Percentiles rank a stretch among this genome's conserved stretches.
Conservation (phyloP, 2,888 invertebrate genomes). For the Ophioninae sp. region DNA sequence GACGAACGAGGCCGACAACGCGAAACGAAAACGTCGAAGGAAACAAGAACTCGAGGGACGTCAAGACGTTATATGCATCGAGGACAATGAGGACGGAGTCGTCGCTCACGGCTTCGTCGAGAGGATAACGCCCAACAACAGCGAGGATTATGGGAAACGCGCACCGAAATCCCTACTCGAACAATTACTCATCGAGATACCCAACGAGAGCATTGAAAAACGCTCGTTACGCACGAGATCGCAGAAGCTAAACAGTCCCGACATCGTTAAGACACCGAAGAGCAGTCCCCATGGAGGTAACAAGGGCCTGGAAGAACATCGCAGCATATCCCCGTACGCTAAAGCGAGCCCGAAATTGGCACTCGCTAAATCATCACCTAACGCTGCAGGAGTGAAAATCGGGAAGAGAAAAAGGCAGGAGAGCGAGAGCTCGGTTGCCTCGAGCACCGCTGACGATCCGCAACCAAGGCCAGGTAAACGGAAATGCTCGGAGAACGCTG, state of each 20-base stretch:
- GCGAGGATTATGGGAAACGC: constrained; percentile 76
- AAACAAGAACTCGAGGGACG: constrained; percentile 80
- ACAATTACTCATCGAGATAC: constrained; percentile 93
- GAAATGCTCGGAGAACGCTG: constrained; percentile 85
- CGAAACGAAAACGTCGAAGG: constrained; percentile 78
- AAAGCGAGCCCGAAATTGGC: constrained; percentile 80
- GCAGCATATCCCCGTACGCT: constrained; percentile 80
- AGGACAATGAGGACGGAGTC: constrained; percentile 78
- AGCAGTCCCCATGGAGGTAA: constrained; percentile 77
- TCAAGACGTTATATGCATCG: constrained; percentile 79
- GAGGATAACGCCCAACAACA: constrained; percentile 71
- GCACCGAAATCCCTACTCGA: constrained; percentile 84
- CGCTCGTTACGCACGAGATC: constrained; percentile 80
- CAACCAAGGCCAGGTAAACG: constrained; percentile 83
- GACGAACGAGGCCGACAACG: constrained; percentile 75
- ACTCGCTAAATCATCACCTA: constrained; percentile 67
- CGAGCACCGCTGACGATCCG: constrained; percentile 84
- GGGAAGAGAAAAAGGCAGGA: constrained; percentile 90
- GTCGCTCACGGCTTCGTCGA: constrained; percentile 73
- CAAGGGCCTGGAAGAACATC: constrained; percentile 75
- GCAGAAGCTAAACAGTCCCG: constrained; percentile 79
- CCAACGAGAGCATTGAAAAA: constrained; percentile 84
- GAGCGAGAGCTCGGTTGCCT: constrained; percentile 88
- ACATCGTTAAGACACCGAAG: constrained; percentile 76
- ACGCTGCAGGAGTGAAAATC: constrained; percentile 70